Conservation (phyloP, 2,888 invertebrate genomes). For the Leucophenga montana region DNA sequence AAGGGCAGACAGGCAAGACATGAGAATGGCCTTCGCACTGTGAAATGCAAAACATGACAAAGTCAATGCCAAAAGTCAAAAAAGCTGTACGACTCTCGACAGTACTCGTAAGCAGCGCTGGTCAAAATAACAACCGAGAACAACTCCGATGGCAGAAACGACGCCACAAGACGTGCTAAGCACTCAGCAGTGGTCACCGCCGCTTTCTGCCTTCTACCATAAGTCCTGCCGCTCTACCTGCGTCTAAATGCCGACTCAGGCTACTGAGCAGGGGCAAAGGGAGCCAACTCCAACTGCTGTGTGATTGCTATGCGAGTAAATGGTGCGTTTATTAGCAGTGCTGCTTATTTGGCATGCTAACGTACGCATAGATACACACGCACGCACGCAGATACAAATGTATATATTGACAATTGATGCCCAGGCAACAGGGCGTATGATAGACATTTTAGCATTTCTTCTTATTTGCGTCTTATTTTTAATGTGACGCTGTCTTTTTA, state of each 20-base stretch:
- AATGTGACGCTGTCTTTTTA: neutral
- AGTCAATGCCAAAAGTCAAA: conserved; percentile 6
- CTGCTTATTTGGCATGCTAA: conserved; percentile 21
- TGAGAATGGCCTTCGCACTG: neutral
- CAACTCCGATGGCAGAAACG: neutral
- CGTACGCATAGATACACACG: conserved; percentile 8
- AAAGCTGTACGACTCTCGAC: neutral
- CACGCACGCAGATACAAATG: neutral
- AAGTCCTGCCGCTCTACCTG: too few relatives aligned
- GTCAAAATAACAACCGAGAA: neutral
- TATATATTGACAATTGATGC: conserved; percentile 19
- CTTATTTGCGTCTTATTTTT: conserved; percentile 2
- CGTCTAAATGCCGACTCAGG: neutral
- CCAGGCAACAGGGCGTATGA: conserved; percentile 15
- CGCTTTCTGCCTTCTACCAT: too few relatives aligned
- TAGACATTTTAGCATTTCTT: conserved; percentile 15
- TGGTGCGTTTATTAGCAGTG: conserved; percentile 23
- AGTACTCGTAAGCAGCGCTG: too few relatives aligned
- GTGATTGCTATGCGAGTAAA: neutral
- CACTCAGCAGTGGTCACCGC: neutral
- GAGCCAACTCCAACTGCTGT: neutral
- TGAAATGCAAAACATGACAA: conserved; percentile 16
- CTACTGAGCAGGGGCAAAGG: neutral
- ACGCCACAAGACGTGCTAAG: conserved; percentile 19
- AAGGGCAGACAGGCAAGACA: conserved; percentile 5